Percentiles rank a stretch among this genome's conserved stretches.
phyloP scores from a whole-genome alignment of 1,140 invertebrate genomes.

The Cataglyphis hispanica region DNA sequence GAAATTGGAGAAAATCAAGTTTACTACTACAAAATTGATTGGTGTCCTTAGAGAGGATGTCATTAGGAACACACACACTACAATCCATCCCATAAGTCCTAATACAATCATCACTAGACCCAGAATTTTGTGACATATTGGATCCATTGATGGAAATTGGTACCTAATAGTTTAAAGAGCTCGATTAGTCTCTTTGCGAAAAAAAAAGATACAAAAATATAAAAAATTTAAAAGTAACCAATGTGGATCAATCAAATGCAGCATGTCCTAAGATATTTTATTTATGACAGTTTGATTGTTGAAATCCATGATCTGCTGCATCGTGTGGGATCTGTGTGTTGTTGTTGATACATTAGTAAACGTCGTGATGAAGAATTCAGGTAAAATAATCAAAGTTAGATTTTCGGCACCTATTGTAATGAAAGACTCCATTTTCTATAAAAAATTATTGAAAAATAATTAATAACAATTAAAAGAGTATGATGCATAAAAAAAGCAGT shows the following conservation, averaged over 20 bases:
- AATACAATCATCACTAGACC: constrained; percentile 92
- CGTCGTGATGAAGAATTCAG: not conserved
- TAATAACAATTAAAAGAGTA: not conserved
- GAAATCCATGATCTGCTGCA: constrained; percentile 58
- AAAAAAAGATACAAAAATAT: not conserved
- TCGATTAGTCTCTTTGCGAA: constrained; percentile 1
- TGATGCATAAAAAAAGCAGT: not conserved
- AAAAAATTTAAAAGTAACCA: constrained; percentile 86
- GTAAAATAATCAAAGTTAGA: not conserved
- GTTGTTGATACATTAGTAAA: constrained; percentile 6
- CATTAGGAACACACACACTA: constrained; percentile 93
- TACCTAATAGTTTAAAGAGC: constrained; percentile 70
- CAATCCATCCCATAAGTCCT: constrained; percentile 90
- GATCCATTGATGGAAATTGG: constrained; percentile 92
- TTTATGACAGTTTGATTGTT: constrained; percentile 91
- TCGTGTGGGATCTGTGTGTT: constrained; percentile 40
- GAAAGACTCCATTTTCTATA: constrained; percentile 42
- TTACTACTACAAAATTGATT: constrained; percentile 94
- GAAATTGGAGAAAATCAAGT: constrained; percentile 95
- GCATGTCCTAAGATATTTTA: constrained; percentile 90
- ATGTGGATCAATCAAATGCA: constrained; percentile 90
- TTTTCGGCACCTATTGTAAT: not conserved
- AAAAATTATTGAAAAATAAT: not conserved
- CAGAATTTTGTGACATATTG: constrained; percentile 92
- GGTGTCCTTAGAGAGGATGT: constrained; percentile 93